Conservation (phyloP, 2,113 vertebrate genomes). For the Cyprinodon variegatus region DNA sequence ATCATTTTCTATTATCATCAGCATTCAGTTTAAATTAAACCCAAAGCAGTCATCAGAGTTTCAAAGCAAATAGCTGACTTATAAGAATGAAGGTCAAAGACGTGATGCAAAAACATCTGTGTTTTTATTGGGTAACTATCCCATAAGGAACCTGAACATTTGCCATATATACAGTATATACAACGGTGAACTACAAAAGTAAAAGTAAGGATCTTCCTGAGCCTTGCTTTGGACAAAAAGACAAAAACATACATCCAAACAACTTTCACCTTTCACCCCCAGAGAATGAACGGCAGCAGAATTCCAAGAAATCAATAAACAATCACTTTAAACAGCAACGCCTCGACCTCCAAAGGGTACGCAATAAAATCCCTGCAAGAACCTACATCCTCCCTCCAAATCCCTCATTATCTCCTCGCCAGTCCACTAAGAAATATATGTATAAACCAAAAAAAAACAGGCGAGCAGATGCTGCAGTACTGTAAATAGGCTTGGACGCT, state of each 20-base stretch:
- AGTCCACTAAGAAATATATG: slow-evolving; percentile 3
- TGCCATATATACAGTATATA: neutral
- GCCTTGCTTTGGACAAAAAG: neutral
- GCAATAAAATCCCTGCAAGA: neutral
- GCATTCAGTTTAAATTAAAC: neutral
- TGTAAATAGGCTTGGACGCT: slow-evolving; percentile 13
- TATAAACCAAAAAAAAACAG: neutral
- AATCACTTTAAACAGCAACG: neutral
- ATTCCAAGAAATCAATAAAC: slow-evolving; percentile 27
- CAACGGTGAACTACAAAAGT: neutral
- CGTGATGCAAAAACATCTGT: neutral
- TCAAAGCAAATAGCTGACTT: neutral
- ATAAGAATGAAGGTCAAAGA: neutral
- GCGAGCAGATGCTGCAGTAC: slow-evolving; percentile 17
- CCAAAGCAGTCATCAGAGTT: neutral
- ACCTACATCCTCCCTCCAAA: neutral
- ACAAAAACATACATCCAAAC: neutral
- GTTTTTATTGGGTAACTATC: neutral
- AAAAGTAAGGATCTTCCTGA: neutral
- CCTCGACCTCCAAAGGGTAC: neutral
- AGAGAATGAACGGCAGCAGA: neutral
- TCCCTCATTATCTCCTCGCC: neutral
- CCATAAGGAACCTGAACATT: neutral
- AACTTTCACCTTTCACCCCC: slow-evolving; percentile 17
- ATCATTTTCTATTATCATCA: too few species aligned